Base-by-base conservation (phyloP, 2,888 invertebrate species). In the Cephus rjabovi region DNA sequence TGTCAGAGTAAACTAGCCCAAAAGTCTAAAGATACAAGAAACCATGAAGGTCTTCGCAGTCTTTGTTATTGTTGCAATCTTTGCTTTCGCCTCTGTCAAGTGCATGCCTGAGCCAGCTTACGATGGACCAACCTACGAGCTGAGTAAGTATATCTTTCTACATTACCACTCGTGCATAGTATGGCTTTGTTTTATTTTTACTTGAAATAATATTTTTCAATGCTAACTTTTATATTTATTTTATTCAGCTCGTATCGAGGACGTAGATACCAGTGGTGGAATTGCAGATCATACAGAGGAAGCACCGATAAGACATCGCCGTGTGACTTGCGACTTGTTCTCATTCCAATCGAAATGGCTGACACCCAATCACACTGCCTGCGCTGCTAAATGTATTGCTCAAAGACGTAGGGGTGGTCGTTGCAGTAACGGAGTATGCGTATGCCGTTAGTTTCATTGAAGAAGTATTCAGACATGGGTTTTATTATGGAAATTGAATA, bases 241-340 rank as follows among this genome's bases (percentile, higher is more conserved):
- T 4, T 40, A 40, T 40, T 15, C 40, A 40, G 40, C 40, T 40
- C 40, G 40, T 15, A 74, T 80, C 40, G 81, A 80, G 40, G 76
- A 79, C 12, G 79, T 76, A 15, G 80, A 78, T 34, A 70, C 70
- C 40, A 76, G 76, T n/a, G 76, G 76, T 31, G 77, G 78, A 23
- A 35, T 76, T 34, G 78, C 35, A 35, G 74, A 76, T 23, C 40
- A 69, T 15, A 9, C 34, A 23, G 77, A 34, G 30, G 40, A 73
- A 31, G 34, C 69, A 11, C 68, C 77, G 15, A 75, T 76, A 31
- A 80, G 82, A 76, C 73, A 77, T 6, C 79, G 79, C 23, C 83
- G 83, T 56, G 68, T 83, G 4, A 84, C 86, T 15, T 87, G 87
- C 73, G 87, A 87, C 40, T 70, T 87, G 12, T 76, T 84, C 23